Evolutionary conservation across 30 jellyfish, hydroid and myxozoan species (phyloP), one percentile per base, ranked within the genome.

Genomic region (Cassiopea xamachana): DNA sequence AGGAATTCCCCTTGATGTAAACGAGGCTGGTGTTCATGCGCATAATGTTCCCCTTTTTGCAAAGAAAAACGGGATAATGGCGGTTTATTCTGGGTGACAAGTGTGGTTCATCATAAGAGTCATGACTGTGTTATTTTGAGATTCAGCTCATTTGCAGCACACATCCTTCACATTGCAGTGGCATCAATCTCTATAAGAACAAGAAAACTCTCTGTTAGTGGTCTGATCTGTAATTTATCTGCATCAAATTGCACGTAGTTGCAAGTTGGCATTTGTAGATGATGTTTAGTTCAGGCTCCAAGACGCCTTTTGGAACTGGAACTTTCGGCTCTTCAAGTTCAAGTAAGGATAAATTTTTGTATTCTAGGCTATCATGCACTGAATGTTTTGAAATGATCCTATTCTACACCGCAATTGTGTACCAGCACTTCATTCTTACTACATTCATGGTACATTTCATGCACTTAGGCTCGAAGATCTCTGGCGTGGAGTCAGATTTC

Each of bases 221-320:
- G 39, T 27, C 39, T 27, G 39, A 27, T 27, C 39, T 27, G 39
- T 27, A 27, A 27, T 27, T 27, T 27, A 27, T 27, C 39, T 27
- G 39, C 39, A 27, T 27, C 39, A 27, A 27, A 27, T 27, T 27
- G 39, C 39, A 27, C 39, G 39, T 27, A 27, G 39, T 27, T 27
- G 39, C 39, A 27, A 27, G 39, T 27, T 27, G 39, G 39, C 39
- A 27, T 27, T 27, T 27, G 39, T 27, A 27, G 43, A 60, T 48
- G 75, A 94, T 94, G 98, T 94, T 94, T 90, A 97, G 98, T 15
- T 68, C 89, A 17, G 60, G 89, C 61, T 85, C 98, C 16, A 94
- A 91, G 84, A 94, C 98, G n/a, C 98, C 98, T 8, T 94, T 94
- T 86, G 98, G 98, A 48, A 90, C 97, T 7, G 92, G 93, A 27